Conservation (phyloP, 1,140 invertebrate species). For the Drosophila ambigua region DNA sequence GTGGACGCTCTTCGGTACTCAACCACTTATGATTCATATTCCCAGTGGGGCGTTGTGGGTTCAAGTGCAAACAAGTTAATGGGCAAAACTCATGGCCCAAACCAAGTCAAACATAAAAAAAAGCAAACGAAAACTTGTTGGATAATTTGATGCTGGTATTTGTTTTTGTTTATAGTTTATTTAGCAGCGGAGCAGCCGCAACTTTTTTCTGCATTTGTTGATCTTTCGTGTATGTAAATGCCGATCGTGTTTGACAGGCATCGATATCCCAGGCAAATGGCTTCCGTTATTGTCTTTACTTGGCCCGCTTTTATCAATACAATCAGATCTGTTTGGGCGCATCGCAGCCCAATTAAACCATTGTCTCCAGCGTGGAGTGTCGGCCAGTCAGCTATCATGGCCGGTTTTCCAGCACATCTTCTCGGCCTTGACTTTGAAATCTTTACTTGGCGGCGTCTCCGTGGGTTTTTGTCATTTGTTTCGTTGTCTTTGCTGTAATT, state of each 20-base stretch:
- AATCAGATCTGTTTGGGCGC: constrained; percentile 6
- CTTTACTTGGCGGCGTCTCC: constrained; percentile 14
- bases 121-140: constrained; percentile 33
- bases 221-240: constrained; percentile 62
- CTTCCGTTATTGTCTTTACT: constrained; percentile 59
- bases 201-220: constrained; percentile 40
- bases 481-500: constrained; percentile 37
- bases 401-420: constrained; percentile 34
- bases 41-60: constrained; percentile 10
- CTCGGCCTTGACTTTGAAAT: constrained; percentile 59
- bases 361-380: constrained; percentile 15
- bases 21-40: not conserved
- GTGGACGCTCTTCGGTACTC: not conserved
- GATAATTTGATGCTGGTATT: constrained; percentile 22
- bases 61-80: constrained; percentile 39
- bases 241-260: constrained; percentile 25
- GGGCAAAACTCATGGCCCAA: constrained; percentile 34
- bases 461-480: constrained; percentile 16
- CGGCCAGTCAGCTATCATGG: not conserved
- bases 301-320: constrained; percentile 41
- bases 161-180: constrained; percentile 9
- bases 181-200: not conserved
- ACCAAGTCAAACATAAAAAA: constrained; percentile 31
- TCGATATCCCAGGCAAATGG: constrained; percentile 16
- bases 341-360: constrained; percentile 37